phyloP scores from a whole-genome alignment of 2,797 vertebrate genomes.

The Gephyroberyx darwinii region DNA sequence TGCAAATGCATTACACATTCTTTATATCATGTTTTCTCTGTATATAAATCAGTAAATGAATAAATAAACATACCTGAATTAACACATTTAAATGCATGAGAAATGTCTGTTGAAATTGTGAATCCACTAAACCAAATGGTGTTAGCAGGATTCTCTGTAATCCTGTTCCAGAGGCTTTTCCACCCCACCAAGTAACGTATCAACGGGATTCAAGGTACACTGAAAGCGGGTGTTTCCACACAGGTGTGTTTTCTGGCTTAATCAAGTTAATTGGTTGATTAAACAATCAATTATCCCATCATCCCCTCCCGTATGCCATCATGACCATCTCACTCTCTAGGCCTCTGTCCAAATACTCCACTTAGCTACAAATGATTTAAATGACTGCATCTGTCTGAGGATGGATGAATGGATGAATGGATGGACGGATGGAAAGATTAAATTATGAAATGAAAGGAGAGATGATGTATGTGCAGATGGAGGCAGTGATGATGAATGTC shows the following conservation, averaged over 20 bases:
- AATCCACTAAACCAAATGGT: constrained; percentile 1
- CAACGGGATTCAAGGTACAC: constrained; percentile 5
- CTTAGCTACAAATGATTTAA: constrained; percentile 55
- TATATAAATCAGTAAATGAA: neutral
- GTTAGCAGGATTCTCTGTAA: neutral
- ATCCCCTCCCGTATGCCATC: constrained; percentile 52
- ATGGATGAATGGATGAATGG: constrained; percentile 29
- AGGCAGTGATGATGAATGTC: constrained; percentile 14
- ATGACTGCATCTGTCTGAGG: constrained; percentile 62
- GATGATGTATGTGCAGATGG: constrained; percentile 35
- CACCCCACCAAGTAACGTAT: constrained; percentile 15
- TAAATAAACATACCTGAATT: constrained; percentile 11
- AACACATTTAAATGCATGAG: constrained; percentile 18
- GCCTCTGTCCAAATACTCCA: constrained; percentile 63
- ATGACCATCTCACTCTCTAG: constrained; percentile 45
- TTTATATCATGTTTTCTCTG: constrained; percentile 1
- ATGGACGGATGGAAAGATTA: constrained; percentile 18
- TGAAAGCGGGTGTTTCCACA: constrained; percentile 65
- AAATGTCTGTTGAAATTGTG: constrained; percentile 22
- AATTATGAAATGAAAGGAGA: constrained; percentile 35
- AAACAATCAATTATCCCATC: constrained; percentile 73
- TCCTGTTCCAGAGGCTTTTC: constrained; percentile 32
- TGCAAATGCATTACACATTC: neutral
- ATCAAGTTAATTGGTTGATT: constrained; percentile 72
- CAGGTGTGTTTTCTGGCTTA: constrained; percentile 62